Evolutionary conservation across 2,797 vertebrate genomes (phyloP).

Genomic region (Anabas testudineus): DNA sequence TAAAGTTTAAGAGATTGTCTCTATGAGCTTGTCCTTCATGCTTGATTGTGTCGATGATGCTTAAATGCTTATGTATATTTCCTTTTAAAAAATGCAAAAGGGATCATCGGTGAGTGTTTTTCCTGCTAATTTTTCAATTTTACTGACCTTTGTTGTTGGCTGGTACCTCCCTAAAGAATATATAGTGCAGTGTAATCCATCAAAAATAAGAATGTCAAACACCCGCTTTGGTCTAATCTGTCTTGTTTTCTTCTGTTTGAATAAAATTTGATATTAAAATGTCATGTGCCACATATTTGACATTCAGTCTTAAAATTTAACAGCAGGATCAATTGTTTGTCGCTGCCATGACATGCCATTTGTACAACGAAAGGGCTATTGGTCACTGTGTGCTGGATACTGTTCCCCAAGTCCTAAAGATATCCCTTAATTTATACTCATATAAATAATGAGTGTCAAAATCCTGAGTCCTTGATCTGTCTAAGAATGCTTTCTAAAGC

Average conservation of each 20-base stretch:
- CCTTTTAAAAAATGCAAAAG: no score
- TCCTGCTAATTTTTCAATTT: neutral
- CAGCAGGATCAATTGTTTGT: neutral
- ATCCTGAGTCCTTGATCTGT: neutral
- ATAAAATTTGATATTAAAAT: neutral
- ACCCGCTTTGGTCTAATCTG: neutral
- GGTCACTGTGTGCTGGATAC: neutral
- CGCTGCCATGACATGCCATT: no score
- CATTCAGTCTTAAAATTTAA: neutral
- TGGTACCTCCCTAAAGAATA: neutral
- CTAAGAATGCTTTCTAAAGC: neutral
- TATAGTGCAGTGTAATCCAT: no score
- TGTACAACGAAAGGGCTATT: neutral
- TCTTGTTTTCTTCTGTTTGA: neutral
- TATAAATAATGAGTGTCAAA: neutral
- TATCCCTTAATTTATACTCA: neutral
- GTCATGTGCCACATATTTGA: no score
- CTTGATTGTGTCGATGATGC: neutral
- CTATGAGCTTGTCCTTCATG: neutral
- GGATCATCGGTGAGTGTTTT: neutral
- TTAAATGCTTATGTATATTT: no score
- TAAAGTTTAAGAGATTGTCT: neutral
- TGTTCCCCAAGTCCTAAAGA: neutral
- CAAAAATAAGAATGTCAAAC: no score
- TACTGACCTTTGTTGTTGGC: neutral